Base-by-base conservation (phyloP, 2,797 vertebrate genomes). In the Scolopax rusticola region DNA sequence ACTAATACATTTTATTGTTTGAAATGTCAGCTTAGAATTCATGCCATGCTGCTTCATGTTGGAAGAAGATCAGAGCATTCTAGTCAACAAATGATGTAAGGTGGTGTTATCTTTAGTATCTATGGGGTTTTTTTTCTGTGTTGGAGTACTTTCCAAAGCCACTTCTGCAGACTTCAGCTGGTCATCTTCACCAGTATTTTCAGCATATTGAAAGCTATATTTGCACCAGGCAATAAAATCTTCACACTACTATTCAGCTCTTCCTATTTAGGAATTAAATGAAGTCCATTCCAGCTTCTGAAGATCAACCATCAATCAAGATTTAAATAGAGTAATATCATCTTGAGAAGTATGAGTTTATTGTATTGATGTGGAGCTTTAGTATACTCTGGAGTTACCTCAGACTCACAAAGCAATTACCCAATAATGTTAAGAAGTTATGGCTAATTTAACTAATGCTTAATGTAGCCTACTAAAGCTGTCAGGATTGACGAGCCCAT, bases 381-480 rank as follows among this genome's bases (percentile, higher is more conserved):
- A 98, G 79, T 93, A 70, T 93, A 94, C 97, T 98, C 97, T 95
- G 17, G 94, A 97, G 96, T 91, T 98, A 95, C 74, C 50, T 87
- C 78, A 93, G 82, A 97, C 87, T 97, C 96, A 97, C 96, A 97
- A 97, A 97, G 90, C 95, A 98, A 98, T 98, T 98, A 98, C 60
- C 77, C 91, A 97, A 96, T 98, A 97, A 96, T 91, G 91, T 96
- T 97, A 96, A 97, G 97, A 98, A 97, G 96, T 97, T 97, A 98
- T 96, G 96, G 97, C 78, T 97, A 98, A 98, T 98, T 98, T 98
- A 98, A 97, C 96, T 97, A 97, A 97, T 97, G 95, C 83, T 98
- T 97, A 98, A 98, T 97, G 94, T 97, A 96, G 96, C 92, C 83
- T 91, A 93, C 91, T 97, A 97, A 97, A 53, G 21, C 93, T 97